Evolutionary conservation across 2,113 vertebrate genomes (phyloP).

Genomic region (Vombatus ursinus): DNA sequence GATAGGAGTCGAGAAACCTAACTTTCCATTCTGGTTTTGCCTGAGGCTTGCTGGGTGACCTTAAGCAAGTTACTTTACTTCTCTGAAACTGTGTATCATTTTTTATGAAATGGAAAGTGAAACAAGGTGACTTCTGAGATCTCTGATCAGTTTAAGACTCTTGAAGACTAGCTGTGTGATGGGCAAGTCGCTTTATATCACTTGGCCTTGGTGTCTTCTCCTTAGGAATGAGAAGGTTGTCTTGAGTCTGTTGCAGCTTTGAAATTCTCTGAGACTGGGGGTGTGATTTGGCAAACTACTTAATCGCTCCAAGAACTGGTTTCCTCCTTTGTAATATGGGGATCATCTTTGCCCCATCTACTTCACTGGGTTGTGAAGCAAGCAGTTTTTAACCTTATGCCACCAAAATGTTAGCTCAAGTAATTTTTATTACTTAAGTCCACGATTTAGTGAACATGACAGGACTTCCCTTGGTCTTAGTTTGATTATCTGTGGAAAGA

Average conservation of each 20-base stretch:
- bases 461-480: background rate
- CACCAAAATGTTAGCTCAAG: background rate
- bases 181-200: background rate
- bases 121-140: background rate
- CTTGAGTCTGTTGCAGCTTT: no score
- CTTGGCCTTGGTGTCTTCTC: background rate
- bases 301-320: background rate
- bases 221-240: background rate
- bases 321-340: background rate
- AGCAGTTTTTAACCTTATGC: background rate
- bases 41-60: background rate
- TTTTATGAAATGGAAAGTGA: background rate
- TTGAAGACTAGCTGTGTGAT: background rate
- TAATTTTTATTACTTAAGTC: background rate
- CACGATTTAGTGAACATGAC: background rate
- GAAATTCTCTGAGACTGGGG: background rate
- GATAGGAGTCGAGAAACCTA: background rate
- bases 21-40: background rate
- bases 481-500: background rate
- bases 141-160: background rate
- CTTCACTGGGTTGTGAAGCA: background rate
- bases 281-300: background rate
- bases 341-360: background rate
- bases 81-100: background rate
- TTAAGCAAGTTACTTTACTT: background rate